Percentiles rank a stretch among this genome's conserved stretches.
Conservation (phyloP, 2,888 invertebrate species). For the Philereme vetulata region DNA sequence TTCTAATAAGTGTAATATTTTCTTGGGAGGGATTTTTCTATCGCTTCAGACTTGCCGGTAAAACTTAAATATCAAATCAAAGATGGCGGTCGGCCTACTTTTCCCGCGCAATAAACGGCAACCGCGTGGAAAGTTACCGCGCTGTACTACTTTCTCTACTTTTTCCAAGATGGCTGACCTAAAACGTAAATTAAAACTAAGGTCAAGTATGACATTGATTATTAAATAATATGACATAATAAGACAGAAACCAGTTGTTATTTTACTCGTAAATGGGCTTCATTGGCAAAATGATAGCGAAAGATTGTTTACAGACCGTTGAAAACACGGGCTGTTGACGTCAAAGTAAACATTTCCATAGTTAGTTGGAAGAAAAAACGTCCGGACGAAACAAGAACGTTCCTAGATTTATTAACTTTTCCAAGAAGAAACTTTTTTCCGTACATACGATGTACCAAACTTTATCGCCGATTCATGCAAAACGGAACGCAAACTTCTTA, state of each 20-base stretch:
- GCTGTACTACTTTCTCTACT: conserved; percentile 83
- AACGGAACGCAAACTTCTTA: background rate
- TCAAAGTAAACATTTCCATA: conserved; percentile 37
- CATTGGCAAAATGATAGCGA: conserved; percentile 15
- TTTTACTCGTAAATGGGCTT: conserved; percentile 22
- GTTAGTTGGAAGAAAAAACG: conserved; percentile 29
- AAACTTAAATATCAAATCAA: conserved; percentile 65
- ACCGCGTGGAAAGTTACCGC: conserved; percentile 81
- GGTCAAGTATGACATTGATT: conserved; percentile 64
- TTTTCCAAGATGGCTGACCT: conserved; percentile 79
- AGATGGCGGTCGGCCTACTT: conserved; percentile 79
- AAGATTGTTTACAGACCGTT: conserved; percentile 21
- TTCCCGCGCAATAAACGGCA: conserved; percentile 74
- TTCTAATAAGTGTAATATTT: conserved; percentile 12
- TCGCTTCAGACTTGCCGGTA: conserved; percentile 48
- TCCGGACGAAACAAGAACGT: conserved; percentile 25
- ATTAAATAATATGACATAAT: conserved; percentile 33
- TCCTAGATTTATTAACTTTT: conserved; percentile 25
- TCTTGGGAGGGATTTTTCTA: conserved; percentile 36
- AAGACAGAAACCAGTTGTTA: conserved; percentile 18
- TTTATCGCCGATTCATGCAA: background rate
- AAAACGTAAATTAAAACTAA: conserved; percentile 64
- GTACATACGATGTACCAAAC: background rate
- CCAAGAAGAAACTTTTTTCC: conserved; percentile 11
- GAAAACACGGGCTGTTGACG: conserved; percentile 30